Evolutionary conservation across 2,113 vertebrate genomes (phyloP).

Genomic region (Ornithorhynchus anatinus): DNA sequence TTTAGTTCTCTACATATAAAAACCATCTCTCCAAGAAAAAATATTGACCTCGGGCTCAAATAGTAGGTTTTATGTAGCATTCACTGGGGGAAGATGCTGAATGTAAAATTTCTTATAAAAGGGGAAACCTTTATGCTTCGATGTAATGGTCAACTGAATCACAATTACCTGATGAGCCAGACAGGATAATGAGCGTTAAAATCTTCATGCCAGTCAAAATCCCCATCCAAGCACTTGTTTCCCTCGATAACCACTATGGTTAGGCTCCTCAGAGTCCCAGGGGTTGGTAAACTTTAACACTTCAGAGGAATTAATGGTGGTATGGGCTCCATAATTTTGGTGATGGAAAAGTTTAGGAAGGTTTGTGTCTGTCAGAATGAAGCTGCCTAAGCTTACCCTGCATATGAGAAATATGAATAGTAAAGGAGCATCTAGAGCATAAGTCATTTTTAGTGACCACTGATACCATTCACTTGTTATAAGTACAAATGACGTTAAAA

Average conservation of each 20-base stretch:
- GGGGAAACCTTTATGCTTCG: slow-evolving; percentile 8
- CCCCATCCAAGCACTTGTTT: slow-evolving; percentile 29
- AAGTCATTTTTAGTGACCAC: too few relatives aligned
- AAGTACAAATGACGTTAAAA: too few relatives aligned
- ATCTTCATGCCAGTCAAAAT: slow-evolving; percentile 23
- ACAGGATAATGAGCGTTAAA: slow-evolving; percentile 49
- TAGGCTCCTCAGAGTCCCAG: too few relatives aligned
- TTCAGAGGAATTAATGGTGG: too few relatives aligned
- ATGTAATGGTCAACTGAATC: slow-evolving; percentile 49
- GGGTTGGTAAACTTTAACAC: too few relatives aligned
- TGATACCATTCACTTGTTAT: too few relatives aligned
- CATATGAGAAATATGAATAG: too few relatives aligned
- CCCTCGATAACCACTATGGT: slow-evolving; percentile 31
- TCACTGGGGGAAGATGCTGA: slow-evolving; percentile 31
- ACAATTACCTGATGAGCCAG: slow-evolving; percentile 56
- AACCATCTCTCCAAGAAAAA: slow-evolving; percentile 6
- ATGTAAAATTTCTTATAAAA: slow-evolving; percentile 21
- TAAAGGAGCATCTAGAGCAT: too few relatives aligned
- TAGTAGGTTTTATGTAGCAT: not conserved
- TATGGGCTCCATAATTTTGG: too few relatives aligned
- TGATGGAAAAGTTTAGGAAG: too few relatives aligned
- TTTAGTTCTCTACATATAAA: slow-evolving; percentile 12
- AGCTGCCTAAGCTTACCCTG: too few relatives aligned
- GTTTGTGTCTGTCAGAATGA: too few relatives aligned
- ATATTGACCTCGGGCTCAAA: slow-evolving; percentile 6